Base-by-base conservation (phyloP, 37 sponge, comb jelly and placozoan species). In the Mnemiopsis leidyi region DNA sequence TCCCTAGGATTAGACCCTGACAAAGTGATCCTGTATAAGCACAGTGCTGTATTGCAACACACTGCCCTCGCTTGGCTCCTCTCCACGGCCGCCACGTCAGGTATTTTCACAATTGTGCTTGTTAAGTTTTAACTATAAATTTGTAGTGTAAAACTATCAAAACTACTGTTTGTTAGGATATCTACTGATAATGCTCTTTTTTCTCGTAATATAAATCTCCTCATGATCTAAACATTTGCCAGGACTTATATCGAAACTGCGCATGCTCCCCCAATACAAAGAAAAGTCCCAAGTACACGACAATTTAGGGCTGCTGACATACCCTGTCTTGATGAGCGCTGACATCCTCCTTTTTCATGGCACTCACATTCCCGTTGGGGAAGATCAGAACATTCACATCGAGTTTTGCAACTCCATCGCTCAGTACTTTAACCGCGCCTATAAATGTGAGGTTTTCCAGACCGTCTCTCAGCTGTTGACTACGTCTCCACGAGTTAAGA, bases 301-400 rank as follows among this genome's bases (percentile, higher is more conserved):
- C 79, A 77, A 77, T 20, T 18, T 77, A 32, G 79, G 32, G 3
- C 79, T 77, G 3, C 79, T 77, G 1, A 77, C 79, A 31, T 77
- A 77, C 79, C 79, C 79, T 32, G 79, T 77, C 79, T 36, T 77
- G 34, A 77, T 77, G 79, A 16, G 32, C 16, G 79, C 79, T 77
- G 79, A 77, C 79, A 77, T 77, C 36, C 79, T 77, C 20, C 79
- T 77, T 13, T 77, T 77, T 36, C 79, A 77, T 18, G 79, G 35
- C 5, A 77, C 79, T 1, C 79, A 77, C 79, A 32, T 77, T 32
- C 79, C 79, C 16, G 79, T 77, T 3, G 79, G 79, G 33, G 79
- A 77, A 18, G 79, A 77, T 36, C 79, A 77, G 79, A 77, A 77
- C 35, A 77, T 77, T 18, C 79, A 77, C 79, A 77, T 77, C 1